phyloP scores from a whole-genome alignment of 2,888 invertebrate genomes.

The Penaeus monodon region DNA sequence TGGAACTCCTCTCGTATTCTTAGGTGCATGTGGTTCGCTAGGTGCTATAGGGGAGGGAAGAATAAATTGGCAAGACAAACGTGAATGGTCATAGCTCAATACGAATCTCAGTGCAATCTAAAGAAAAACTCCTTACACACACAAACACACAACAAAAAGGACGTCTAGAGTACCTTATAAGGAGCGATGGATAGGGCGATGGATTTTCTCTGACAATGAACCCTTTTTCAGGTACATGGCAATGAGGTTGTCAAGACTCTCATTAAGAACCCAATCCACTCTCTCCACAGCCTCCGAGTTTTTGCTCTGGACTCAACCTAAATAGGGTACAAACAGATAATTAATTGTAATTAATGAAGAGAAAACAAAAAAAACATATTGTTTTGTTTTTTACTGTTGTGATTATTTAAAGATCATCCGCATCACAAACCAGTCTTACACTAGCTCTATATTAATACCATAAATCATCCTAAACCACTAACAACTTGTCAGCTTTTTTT shows the following conservation, averaged over 20 bases:
- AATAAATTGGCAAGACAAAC: too few relatives aligned
- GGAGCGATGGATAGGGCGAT: constrained; percentile 52
- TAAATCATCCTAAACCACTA: too few relatives aligned
- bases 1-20: constrained; percentile 78
- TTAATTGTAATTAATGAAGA: background rate
- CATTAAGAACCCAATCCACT: constrained; percentile 78
- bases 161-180: constrained; percentile 35
- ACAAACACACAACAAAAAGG: background rate
- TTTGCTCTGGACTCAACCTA: constrained; percentile 34
- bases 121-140: too few relatives aligned
- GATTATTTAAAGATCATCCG: too few relatives aligned
- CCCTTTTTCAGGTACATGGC: constrained; percentile 82
- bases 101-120: too few relatives aligned
- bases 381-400: too few relatives aligned
- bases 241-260: constrained; percentile 81
- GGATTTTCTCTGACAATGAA: constrained; percentile 72
- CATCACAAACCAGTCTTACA: too few relatives aligned
- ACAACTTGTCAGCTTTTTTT: too few relatives aligned
- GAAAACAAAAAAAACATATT: background rate
- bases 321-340: background rate
- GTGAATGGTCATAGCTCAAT: too few relatives aligned
- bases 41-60: constrained; percentile 69
- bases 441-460: too few relatives aligned
- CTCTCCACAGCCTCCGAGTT: constrained; percentile 54
- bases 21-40: constrained; percentile 78